Percentiles rank a stretch among this genome's conserved stretches.
These are phyloP conservation scores for Microctenopoma lineatum DNA, from an alignment of 2,797 vertebrate species.

Conservation along the genomic window DNA sequence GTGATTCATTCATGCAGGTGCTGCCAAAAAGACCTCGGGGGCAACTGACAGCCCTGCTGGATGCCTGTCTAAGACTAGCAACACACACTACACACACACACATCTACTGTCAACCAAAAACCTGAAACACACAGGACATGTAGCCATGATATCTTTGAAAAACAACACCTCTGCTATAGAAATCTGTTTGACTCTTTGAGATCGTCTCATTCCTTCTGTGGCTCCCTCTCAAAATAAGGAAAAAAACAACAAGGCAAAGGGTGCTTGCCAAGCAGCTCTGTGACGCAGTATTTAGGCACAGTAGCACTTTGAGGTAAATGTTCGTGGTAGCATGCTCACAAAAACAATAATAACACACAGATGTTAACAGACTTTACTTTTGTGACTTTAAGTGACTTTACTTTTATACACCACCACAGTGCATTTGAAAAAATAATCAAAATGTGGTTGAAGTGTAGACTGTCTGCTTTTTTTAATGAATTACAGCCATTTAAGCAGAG, in stretches of 20 bases:
- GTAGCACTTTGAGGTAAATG: neutral
- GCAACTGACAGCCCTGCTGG: conserved; percentile 38
- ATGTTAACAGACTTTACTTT: neutral
- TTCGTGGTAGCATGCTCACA: neutral
- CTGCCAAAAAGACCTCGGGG: conserved; percentile 56
- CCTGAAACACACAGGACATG: conserved; percentile 35
- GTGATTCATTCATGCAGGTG: conserved; percentile 58
- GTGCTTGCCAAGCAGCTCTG: neutral
- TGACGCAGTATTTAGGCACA: neutral
- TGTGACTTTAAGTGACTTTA: too few species aligned
- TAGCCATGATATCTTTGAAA: conserved; percentile 25
- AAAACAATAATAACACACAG: neutral
- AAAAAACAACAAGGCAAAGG: neutral
- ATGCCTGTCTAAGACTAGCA: conserved; percentile 42
- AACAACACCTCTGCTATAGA: conserved; percentile 22
- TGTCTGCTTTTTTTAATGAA: too few species aligned
- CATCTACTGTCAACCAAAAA: conserved; percentile 40
- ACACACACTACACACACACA: conserved; percentile 1
- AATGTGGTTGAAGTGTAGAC: too few species aligned
- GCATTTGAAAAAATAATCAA: too few species aligned
- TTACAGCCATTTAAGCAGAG: too few species aligned
- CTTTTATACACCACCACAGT: too few species aligned
- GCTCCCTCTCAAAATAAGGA: neutral
- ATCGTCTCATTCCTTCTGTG: conserved; percentile 10
- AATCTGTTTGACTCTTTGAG: conserved; percentile 21